phyloP scores from a whole-genome alignment of 2,113 vertebrate genomes.

The Cricetomys ansorgei region DNA sequence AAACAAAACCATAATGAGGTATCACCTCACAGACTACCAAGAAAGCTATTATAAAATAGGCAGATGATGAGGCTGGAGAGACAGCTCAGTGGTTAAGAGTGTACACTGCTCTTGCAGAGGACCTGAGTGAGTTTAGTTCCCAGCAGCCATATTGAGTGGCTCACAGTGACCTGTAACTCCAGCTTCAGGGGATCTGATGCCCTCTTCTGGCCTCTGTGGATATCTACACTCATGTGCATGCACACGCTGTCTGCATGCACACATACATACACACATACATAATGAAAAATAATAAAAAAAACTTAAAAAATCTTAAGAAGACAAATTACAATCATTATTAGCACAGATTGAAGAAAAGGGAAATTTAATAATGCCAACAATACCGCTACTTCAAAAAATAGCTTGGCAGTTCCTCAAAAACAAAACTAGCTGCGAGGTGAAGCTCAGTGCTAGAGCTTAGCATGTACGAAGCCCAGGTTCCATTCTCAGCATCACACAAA shows the following conservation, averaged over 20 bases:
- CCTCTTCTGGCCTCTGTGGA: not conserved
- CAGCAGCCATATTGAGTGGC: not conserved
- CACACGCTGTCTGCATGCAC: not conserved
- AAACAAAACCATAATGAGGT: not conserved
- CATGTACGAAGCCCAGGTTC: not conserved
- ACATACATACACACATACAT: not conserved
- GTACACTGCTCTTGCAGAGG: not conserved
- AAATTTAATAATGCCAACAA: not conserved
- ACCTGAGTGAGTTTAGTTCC: not conserved
- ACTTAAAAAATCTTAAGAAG: not conserved
- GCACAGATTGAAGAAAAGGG: not conserved
- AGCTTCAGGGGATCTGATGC: not conserved
- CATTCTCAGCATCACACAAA: not conserved
- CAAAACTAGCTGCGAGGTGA: not conserved
- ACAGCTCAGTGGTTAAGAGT: not conserved
- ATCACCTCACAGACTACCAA: not conserved
- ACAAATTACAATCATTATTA: not conserved
- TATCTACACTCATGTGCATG: not conserved
- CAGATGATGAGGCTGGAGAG: not conserved
- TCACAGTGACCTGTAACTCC: not conserved
- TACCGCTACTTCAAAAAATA: not conserved
- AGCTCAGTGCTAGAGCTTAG: not conserved
- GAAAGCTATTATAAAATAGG: not conserved
- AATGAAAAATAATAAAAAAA: not conserved
- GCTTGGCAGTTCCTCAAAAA: not conserved